Base-by-base conservation (phyloP, 1,140 invertebrate species). In the Hylaeus volcanicus region DNA sequence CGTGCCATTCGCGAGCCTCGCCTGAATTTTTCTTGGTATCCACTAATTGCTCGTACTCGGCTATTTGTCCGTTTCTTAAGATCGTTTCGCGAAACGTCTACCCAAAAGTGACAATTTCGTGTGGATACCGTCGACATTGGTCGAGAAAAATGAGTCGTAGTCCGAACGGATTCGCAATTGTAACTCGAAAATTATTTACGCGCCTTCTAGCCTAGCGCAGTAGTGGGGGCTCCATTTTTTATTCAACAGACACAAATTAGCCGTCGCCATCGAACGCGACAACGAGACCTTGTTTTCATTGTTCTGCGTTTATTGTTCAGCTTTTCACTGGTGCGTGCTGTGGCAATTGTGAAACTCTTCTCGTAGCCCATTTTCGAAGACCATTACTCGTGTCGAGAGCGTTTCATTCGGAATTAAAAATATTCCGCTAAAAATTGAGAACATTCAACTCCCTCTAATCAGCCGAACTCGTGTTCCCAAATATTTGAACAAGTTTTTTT, bases 241-340 rank as follows among this genome's bases (percentile, higher is more conserved):
- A 63, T 72, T 78, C 48, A 53, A 48, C 6, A 48, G 4, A 37
- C 45, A 37, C 6, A 26, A 76, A 76, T 68, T 68, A 78, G 2
- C n/a, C 1, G 45, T 43, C 63, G 26, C 15, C 26, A 60, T 71
- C n/a, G 9, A 15, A 56, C 12, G 53, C 15, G 37, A 48, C 43
- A 41, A 15, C 3, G 11, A 14, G 14, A 69, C 26, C 26, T n/a
- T 43, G 74, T 12, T 58, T 58, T 58, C 45, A 61, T 72, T 72
- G 39, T 72, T 78, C 26, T 5, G 37, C 48, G 14, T 64, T 73
- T 9, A 45, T 58, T 58, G 26, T 26, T 79, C 53, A 39, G 1
- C 37, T 72, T 72, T 64, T 39, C 66, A 64, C 8, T 14, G 39
- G 8, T 3, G 48, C n/a, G 48, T n/a, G 51, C 43, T 1, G 15